Conservation (phyloP, 2,113 vertebrate species). For the Malurus elegans region DNA sequence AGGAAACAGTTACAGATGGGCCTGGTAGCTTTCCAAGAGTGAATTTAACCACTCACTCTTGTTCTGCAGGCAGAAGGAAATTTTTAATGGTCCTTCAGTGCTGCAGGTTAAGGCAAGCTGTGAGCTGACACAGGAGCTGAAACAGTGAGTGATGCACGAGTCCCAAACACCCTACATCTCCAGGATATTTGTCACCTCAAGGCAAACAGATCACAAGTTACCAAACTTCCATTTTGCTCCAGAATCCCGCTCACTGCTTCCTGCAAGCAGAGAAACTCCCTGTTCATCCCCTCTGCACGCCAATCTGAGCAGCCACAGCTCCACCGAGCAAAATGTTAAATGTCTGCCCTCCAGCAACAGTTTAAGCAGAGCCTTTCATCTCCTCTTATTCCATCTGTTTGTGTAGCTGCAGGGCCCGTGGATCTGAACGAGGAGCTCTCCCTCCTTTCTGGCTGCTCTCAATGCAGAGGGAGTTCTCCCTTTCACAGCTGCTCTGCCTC, state of each 20-base stretch:
- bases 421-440: accelerated
- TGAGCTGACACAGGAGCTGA: background rate
- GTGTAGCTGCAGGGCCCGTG: background rate
- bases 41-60: background rate
- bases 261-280: background rate
- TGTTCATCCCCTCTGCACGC: background rate
- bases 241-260: background rate
- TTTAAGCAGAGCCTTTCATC: slow-evolving; percentile 8
- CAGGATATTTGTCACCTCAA: background rate
- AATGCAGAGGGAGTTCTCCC: background rate
- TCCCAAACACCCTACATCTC: background rate
- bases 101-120: background rate
- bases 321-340: background rate
- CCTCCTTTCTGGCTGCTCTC: background rate
- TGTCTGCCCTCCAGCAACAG: background rate
- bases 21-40: background rate
- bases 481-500: background rate
- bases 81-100: background rate
- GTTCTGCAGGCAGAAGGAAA: background rate
- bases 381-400: background rate
- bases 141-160: background rate
- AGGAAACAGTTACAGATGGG: background rate
- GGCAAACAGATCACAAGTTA: background rate
- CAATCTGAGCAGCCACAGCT: background rate
- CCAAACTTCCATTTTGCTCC: background rate